Base-by-base conservation (phyloP, 2,797 vertebrate genomes). In the Trematocara caparti region DNA sequence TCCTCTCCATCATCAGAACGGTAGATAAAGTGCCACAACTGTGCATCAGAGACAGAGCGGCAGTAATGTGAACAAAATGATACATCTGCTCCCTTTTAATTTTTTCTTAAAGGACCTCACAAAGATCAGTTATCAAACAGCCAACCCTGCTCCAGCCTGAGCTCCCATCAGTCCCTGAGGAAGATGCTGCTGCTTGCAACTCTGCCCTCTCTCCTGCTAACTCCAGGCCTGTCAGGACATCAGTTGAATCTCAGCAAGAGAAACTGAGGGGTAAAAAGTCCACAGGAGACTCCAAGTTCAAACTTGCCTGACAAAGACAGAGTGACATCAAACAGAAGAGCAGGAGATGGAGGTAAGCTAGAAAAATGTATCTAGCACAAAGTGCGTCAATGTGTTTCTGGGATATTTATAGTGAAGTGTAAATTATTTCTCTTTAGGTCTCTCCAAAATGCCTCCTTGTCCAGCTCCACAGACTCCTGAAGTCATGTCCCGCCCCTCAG, bases 1-100 rank as follows among this genome's bases (percentile, higher is more conserved):
- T 53, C 94, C 75, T 93, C 96, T 72, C 86, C 95, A 36, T 95
- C 95, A 79, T 90, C 95, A 84, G 94, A 96, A 55, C 95, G 96
- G 98, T 98, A 95, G 15, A 92, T 82, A 3, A 73, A 49, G 47
- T n/a, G 15, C 19, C 38, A n/a, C 11, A 3, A 3, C 12, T 27
- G 27, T 59, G 4, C 19, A 30, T 77, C 34, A 17, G 32, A 4
- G 10, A 53, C 30, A 32, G 1, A 14, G 4, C 15, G 2, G 34
- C 48, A 24, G 14, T 43, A 10, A 73, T 24, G 59, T 47, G n/a
- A 73, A 80, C 32, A 83, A 77, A 84, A 30, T 51, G 43, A 38
- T 27, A 75, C 74, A 40, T 64, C 15, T 43, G 11, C 73, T 76
- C 38, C 76, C 40, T 34, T 75, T 32, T 80, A 1, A 59, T 80